A percentile compares a stretch with the other conserved stretches of the same genome.
Conservation (phyloP, 2,888 invertebrate genomes). For the Spisula solida region DNA sequence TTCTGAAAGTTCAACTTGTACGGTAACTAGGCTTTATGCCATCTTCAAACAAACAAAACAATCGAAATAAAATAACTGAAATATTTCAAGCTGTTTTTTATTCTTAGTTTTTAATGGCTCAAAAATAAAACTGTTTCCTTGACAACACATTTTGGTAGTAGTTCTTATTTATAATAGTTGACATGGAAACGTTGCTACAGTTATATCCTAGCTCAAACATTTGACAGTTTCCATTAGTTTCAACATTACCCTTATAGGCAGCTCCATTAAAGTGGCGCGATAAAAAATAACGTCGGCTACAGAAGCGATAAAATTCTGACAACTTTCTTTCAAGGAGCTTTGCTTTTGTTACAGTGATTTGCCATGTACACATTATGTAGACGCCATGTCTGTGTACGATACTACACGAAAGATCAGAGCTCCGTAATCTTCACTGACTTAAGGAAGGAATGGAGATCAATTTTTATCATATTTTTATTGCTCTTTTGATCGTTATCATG, state of each 20-base stretch:
- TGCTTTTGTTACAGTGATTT: not conserved
- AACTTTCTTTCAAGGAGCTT: not conserved
- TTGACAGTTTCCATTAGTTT: constrained; percentile 24
- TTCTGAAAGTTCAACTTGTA: too few relatives aligned
- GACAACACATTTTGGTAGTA: not conserved
- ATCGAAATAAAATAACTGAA: too few relatives aligned
- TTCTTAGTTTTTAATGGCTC: too few relatives aligned
- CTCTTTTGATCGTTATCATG: too few relatives aligned
- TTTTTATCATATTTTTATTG: too few relatives aligned
- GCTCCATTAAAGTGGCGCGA: constrained; percentile 10
- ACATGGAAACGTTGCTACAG: not conserved
- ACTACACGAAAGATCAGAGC: too few relatives aligned
- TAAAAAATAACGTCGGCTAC: not conserved
- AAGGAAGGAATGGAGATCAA: too few relatives aligned
- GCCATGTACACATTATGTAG: not conserved
- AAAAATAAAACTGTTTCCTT: too few relatives aligned
- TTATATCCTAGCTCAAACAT: not conserved
- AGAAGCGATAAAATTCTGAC: constrained; percentile 9
- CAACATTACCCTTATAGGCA: constrained; percentile 1
- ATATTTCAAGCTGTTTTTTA: too few relatives aligned
- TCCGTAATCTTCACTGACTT: too few relatives aligned
- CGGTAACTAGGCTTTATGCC: too few relatives aligned
- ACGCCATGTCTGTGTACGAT: not conserved
- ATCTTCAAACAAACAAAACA: too few relatives aligned
- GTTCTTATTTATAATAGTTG: not conserved